phyloP scores from a whole-genome alignment of 2,888 invertebrate genomes.

The Sarcophaga caerulescens region DNA sequence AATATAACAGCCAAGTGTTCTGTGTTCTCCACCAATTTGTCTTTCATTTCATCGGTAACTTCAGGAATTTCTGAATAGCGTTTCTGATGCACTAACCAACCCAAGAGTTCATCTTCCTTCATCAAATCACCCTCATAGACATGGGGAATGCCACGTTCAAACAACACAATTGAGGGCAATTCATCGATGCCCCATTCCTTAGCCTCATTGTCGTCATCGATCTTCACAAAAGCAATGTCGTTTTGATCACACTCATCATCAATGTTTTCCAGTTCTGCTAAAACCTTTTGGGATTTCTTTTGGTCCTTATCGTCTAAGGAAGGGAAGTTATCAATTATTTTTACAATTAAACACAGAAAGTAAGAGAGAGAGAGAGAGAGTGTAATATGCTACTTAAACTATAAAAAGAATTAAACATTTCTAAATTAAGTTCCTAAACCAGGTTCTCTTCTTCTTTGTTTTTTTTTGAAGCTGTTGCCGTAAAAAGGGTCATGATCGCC shows the following conservation, averaged over 20 bases:
- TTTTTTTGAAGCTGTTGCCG: not conserved
- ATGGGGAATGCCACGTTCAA: conserved; percentile 88
- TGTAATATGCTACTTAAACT: too few relatives aligned
- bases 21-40: conserved; percentile 90
- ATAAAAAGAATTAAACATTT: not conserved
- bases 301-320: conserved; percentile 92
- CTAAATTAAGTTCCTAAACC: not conserved
- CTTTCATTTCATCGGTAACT: conserved; percentile 96
- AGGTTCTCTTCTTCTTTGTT: not conserved
- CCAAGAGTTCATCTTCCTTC: conserved; percentile 94
- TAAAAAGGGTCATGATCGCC: not conserved
- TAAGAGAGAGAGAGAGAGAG: too few relatives aligned
- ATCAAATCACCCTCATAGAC: conserved; percentile 91
- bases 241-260: conserved; percentile 97
- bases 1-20: conserved; percentile 94
- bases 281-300: conserved; percentile 92
- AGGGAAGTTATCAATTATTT: not conserved
- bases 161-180: conserved; percentile 90
- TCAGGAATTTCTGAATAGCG: conserved; percentile 95
- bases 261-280: conserved; percentile 93
- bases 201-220: conserved; percentile 93
- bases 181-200: conserved; percentile 93
- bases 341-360: not conserved
- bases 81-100: conserved; percentile 95
- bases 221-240: conserved; percentile 95